Evolutionary conservation across 2,888 invertebrate genomes (phyloP).

Genomic region (Idaea dimidiata): DNA sequence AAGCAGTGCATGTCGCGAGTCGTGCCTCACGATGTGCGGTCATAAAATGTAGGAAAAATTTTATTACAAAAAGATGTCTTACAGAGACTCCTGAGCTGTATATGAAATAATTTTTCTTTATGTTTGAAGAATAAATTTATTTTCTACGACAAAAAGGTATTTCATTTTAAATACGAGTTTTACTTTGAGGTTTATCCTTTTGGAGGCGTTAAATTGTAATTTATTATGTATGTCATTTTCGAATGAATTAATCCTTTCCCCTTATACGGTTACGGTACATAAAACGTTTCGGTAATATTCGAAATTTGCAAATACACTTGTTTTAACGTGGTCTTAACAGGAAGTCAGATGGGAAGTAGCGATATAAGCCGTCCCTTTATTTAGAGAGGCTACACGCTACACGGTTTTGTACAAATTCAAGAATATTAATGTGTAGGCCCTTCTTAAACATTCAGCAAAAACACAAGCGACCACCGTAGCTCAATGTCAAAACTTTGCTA

Average conservation of each 20-base stretch:
- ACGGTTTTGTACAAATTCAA: conserved; percentile 3
- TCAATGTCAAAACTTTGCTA: conserved; percentile 49
- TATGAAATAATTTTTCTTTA: conserved; percentile 21
- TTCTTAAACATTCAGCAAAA: conserved; percentile 39
- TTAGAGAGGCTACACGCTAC: not conserved
- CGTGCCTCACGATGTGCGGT: conserved; percentile 10
- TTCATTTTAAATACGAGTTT: conserved; percentile 17
- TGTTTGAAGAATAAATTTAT: conserved; percentile 12
- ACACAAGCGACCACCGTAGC: conserved; percentile 36
- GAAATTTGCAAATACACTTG: conserved; percentile 1
- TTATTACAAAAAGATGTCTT: conserved; percentile 20
- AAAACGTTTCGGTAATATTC: not conserved
- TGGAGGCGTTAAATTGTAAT: conserved; percentile 1
- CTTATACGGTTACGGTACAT: not conserved
- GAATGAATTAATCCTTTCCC: not conserved
- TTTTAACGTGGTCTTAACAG: not conserved
- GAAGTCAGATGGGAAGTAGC: not conserved
- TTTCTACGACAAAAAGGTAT: conserved; percentile 21
- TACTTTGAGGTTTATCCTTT: not conserved
- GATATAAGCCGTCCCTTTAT: conserved; percentile 1
- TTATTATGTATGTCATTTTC: conserved; percentile 1
- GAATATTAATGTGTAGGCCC: conserved; percentile 9
- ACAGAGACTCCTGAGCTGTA: conserved; percentile 17
- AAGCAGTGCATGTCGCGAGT: conserved; percentile 26
- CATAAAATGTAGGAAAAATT: conserved; percentile 21